These are phyloP conservation scores for Drosophila glabriapex DNA, from an alignment of 2,888 invertebrate genomes.

Conservation along the genomic window DNA sequence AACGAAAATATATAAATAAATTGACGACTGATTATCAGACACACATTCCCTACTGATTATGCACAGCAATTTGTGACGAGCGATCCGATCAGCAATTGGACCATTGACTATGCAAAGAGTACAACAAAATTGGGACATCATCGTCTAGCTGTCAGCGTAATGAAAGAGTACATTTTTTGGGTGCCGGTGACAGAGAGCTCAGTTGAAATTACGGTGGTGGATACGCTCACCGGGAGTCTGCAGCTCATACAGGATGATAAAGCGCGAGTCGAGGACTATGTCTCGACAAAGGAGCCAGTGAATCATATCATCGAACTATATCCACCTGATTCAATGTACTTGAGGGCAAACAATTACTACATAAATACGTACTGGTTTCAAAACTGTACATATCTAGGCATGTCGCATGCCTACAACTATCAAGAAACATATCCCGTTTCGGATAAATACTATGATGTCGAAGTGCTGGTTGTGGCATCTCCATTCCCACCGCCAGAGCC, in stretches of 20 bases:
- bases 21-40: slow-evolving; percentile 6
- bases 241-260: slow-evolving; percentile 88
- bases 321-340: slow-evolving; percentile 88
- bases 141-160: slow-evolving; percentile 87
- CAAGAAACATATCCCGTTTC: slow-evolving; percentile 88
- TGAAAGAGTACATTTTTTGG: slow-evolving; percentile 78
- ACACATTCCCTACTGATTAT: slow-evolving; percentile 22
- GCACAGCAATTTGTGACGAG: slow-evolving; percentile 83
- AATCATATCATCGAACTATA: slow-evolving; percentile 87
- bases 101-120: slow-evolving; percentile 87
- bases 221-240: slow-evolving; percentile 89
- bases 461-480: slow-evolving; percentile 90
- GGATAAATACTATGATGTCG: slow-evolving; percentile 88
- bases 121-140: slow-evolving; percentile 87
- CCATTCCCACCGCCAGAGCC: slow-evolving; percentile 87
- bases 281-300: slow-evolving; percentile 88
- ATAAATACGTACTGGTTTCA: slow-evolving; percentile 92
- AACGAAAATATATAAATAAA: background rate
- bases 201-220: slow-evolving; percentile 86
- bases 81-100: slow-evolving; percentile 88
- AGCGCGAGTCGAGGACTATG: slow-evolving; percentile 87
- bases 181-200: slow-evolving; percentile 84
- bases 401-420: slow-evolving; percentile 88
- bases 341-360: slow-evolving; percentile 87
- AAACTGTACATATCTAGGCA: slow-evolving; percentile 90